Evolutionary conservation across 2,113 vertebrate genomes (phyloP), one percentile per base, ranked within the genome.

Genomic region (Uropsilus gracilis): DNA sequence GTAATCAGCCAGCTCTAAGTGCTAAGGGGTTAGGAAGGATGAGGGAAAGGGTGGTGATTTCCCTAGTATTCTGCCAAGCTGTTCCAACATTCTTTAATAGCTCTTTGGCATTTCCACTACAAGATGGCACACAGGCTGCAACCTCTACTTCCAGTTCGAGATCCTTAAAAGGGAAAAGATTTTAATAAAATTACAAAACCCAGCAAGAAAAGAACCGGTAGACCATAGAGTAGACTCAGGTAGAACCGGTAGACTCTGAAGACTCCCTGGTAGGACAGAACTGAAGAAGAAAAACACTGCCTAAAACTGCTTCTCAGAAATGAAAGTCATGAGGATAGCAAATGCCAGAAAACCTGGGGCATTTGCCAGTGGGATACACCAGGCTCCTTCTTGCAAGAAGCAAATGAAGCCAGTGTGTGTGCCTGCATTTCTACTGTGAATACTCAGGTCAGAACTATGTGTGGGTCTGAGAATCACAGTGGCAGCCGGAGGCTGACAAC

Each of bases 21-120:
- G 82, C 86, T 80, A 92, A 89, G 85, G 66, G 83, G 53, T 80
- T 80, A 89, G 78, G 66, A 89, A 89, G 91, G 88, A 91, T 6
- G 12, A 86, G 39, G 83, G 85, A 28, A 95, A 95, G 91, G 91
- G 94, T 81, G 83, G 96, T 10, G 75, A 91, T 59, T 97, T 96
- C 95, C 94, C 73, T 18, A 84, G 78, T 0, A 48, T 8, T 89
- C 71, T 76, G 95, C 90, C 94, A 92, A 95, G 32, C 55, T 89
- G 72, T 39, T 93, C 88, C 28, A 2, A 95, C 78, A 95, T 89
- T 89, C 83, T 78, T 86, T 71, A 86, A 55, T 14, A 66, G 75
- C 39, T 64, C 59, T 89, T 71, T 66, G 84, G 64, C 69, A 80
- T 91, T 90, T 89, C 83, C 50, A 92, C 69, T 91, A 22, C 46